Percentiles rank a stretch among this genome's conserved stretches.
These are phyloP conservation scores for Eurosta solidaginis DNA, from an alignment of 1,140 invertebrate species.

Conservation along the genomic window DNA sequence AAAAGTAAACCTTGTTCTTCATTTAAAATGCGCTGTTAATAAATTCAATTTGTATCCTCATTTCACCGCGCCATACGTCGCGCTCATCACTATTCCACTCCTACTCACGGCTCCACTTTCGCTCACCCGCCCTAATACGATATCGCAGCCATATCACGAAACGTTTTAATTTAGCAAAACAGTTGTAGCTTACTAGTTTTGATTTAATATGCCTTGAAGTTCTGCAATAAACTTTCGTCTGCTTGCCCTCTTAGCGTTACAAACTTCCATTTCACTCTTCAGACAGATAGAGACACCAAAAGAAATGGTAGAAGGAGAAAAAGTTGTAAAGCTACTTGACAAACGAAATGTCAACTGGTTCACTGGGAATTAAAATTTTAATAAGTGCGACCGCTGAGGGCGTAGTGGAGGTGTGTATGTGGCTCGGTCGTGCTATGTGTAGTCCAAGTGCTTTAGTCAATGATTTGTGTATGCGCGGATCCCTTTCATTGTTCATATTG, in stretches of 20 bases:
- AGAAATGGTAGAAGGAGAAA: background rate
- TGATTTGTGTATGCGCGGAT: background rate
- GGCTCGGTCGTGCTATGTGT: background rate
- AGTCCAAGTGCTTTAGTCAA: background rate
- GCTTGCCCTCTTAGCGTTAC: background rate
- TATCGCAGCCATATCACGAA: background rate
- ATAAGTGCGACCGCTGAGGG: background rate
- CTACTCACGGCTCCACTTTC: background rate
- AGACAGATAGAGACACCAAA: background rate
- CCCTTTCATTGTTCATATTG: background rate
- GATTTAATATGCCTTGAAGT: background rate
- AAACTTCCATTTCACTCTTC: background rate
- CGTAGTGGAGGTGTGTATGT: background rate
- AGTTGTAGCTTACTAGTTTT: slow-evolving; percentile 17
- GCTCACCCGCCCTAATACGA: background rate
- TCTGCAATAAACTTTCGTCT: background rate
- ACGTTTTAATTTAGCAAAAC: background rate
- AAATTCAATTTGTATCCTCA: no score
- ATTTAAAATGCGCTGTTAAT: background rate
- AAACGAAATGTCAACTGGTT: slow-evolving; percentile 14
- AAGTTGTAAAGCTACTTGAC: background rate
- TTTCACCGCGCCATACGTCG: no score
- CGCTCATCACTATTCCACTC: background rate
- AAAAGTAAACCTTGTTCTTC: background rate
- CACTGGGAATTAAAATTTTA: slow-evolving; percentile 4